phyloP scores from a whole-genome alignment of 2,888 invertebrate species.

The Byasa hedistus region DNA sequence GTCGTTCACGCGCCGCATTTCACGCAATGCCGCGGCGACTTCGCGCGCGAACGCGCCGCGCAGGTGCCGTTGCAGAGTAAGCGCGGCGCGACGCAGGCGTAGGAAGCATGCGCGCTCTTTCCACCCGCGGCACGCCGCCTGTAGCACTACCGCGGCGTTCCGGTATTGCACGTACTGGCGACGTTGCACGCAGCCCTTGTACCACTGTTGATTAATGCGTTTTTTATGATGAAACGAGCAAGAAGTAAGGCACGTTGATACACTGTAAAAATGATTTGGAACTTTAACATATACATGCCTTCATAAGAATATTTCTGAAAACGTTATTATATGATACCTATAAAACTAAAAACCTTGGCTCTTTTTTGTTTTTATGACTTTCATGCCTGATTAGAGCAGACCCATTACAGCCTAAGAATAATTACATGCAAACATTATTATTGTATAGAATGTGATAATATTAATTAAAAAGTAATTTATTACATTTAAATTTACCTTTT shows the following conservation, averaged over 20 bases:
- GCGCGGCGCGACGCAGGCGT: slow-evolving; percentile 88
- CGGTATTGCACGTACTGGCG: slow-evolving; percentile 84
- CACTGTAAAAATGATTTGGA: no score
- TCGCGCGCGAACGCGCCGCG: slow-evolving; percentile 95
- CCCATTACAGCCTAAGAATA: no score
- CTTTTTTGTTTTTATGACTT: no score
- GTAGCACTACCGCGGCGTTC: slow-evolving; percentile 86
- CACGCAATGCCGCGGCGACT: slow-evolving; percentile 90
- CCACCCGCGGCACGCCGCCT: slow-evolving; percentile 93
- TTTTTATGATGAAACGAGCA: neutral
- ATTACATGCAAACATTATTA: no score
- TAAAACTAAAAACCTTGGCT: no score
- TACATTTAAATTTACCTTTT: slow-evolving; percentile 74
- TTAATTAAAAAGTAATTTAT: neutral
- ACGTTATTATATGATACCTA: no score
- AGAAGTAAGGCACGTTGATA: neutral
- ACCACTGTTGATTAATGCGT: slow-evolving; percentile 62
- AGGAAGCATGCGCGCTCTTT: slow-evolving; percentile 90
- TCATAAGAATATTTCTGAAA: no score
- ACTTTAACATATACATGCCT: no score
- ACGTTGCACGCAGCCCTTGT: slow-evolving; percentile 83
- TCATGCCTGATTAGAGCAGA: no score
- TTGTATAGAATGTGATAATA: no score
- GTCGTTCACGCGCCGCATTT: slow-evolving; percentile 92
- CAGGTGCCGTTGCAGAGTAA: slow-evolving; percentile 91